Percentiles rank a stretch among this genome's conserved stretches.
Evolutionary conservation across 2,797 vertebrate genomes (phyloP).

Genomic region (Rhadinocentrus ornatus): DNA sequence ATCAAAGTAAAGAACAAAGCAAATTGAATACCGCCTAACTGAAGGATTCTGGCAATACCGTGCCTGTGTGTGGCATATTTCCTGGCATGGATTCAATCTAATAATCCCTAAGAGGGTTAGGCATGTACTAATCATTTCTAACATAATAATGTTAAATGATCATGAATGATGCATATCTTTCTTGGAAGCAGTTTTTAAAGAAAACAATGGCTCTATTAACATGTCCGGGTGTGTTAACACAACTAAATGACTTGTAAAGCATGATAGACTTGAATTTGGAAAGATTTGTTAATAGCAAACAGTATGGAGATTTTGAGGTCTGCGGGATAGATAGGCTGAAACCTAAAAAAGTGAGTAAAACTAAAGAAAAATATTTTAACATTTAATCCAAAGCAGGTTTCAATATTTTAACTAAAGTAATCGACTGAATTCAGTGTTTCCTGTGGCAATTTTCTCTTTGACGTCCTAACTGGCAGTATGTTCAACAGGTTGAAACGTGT

Average conservation of each 20-base stretch:
- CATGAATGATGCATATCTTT: slow-evolving; percentile 63
- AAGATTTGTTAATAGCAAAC: slow-evolving; percentile 31
- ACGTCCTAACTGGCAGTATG: not conserved
- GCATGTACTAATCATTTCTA: slow-evolving; percentile 73
- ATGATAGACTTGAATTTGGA: slow-evolving; percentile 14
- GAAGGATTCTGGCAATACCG: slow-evolving; percentile 51
- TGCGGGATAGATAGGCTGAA: slow-evolving; percentile 17
- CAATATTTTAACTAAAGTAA: not conserved
- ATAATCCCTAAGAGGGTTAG: slow-evolving; percentile 71
- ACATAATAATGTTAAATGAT: slow-evolving; percentile 64
- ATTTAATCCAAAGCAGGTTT: not conserved
- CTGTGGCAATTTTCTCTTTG: slow-evolving; percentile 3
- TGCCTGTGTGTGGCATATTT: slow-evolving; percentile 65
- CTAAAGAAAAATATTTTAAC: no score
- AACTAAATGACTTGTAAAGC: slow-evolving; percentile 28
- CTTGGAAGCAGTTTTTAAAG: slow-evolving; percentile 25
- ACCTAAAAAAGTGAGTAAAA: not conserved
- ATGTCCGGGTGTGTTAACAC: slow-evolving; percentile 19
- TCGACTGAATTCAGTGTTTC: not conserved
- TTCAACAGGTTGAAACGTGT: slow-evolving; percentile 39
- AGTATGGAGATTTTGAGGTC: slow-evolving; percentile 37
- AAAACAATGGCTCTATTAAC: slow-evolving; percentile 43
- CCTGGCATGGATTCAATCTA: slow-evolving; percentile 63
- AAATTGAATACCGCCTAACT: slow-evolving; percentile 35
- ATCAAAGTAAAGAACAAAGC: slow-evolving; percentile 48